Evolutionary conservation across 2,888 invertebrate species (phyloP).

Genomic region (Lydus trimaculatus): DNA sequence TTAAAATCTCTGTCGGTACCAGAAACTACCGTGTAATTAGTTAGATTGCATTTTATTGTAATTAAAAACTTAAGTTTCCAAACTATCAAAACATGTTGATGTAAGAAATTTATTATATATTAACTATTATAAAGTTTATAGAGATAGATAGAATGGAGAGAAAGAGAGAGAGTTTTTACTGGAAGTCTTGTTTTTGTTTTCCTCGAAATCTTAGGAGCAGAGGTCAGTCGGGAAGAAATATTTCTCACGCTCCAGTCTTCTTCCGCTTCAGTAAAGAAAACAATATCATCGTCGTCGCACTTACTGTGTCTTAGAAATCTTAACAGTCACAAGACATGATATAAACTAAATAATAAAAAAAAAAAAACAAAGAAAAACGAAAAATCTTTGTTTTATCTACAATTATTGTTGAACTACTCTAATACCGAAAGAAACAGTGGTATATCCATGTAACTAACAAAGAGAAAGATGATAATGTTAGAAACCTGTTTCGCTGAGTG

Average conservation of each 20-base stretch:
- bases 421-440: neutral
- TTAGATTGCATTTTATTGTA: conserved; percentile 59
- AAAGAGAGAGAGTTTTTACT: neutral
- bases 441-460: neutral
- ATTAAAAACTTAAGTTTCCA: conserved; percentile 55
- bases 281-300: conserved; percentile 13
- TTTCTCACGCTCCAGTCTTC: conserved; percentile 25
- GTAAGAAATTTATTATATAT: conserved; percentile 15
- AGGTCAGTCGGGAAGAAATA: conserved; percentile 26
- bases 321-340: neutral
- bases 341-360: neutral
- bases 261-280: conserved; percentile 15
- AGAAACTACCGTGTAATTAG: conserved; percentile 59
- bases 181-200: conserved; percentile 28
- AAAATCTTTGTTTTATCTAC: too few species aligned
- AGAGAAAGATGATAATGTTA: neutral
- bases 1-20: conserved; percentile 59
- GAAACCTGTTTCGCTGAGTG: neutral
- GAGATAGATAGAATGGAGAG: neutral
- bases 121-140: neutral
- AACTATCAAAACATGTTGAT: conserved; percentile 49
- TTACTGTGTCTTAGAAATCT: neutral
- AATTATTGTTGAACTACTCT: neutral
- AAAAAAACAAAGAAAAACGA: neutral
- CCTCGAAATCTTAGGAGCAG: conserved; percentile 24